Evolutionary conservation across 2,888 invertebrate species (phyloP), one percentile per base, ranked within the genome.

Genomic region (Mimumesa dahlbomi): DNA sequence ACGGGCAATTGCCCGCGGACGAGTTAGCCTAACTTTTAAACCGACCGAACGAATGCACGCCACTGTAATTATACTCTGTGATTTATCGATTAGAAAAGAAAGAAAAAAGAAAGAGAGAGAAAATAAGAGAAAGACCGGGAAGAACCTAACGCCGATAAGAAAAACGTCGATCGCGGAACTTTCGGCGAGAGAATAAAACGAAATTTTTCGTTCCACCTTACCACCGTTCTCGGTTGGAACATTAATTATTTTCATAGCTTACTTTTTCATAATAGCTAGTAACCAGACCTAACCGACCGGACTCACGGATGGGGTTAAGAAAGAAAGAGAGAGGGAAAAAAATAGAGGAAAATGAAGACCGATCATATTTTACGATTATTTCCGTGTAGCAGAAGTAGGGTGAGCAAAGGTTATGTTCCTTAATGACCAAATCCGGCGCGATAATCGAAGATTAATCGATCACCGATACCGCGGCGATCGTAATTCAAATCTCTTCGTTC

Each of bases 401-500:
- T 50, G 42, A 45, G 48, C 64, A 36, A 53, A 54, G 63, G 52
- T 22, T 25, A 38, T 50, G 61, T 56, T 61, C 63, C 65, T 64
- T 77, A 78, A 77, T 70, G 77, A 66, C 68, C 70, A 48, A 63
- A 67, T 62, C 54, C 67, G 48, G 7, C 52, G 53, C 63, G 77
- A 63, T 73, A 78, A 75, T 77, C 73, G 73, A 73, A 78, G 75
- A 78, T 78, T 75, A 75, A 77, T 78, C 73, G 77, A 58, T 49
- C 52, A 14, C 43, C 53, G 61, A 62, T 66, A 57, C 56, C 71
- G 16, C 34, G 9, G 46, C 54, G 63, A 71, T 76, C 79, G 69
- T 76, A 79, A 79, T 78, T 76, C 79, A 79, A 71, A 76, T 78
- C 73, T 75, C 59, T 42, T n/a, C n/a, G n/a, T n/a, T n/a, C n/a